Percentiles rank a stretch among this genome's conserved stretches.
phyloP scores from a whole-genome alignment of 2,888 invertebrate genomes.

The Cataglyphis albicans region DNA sequence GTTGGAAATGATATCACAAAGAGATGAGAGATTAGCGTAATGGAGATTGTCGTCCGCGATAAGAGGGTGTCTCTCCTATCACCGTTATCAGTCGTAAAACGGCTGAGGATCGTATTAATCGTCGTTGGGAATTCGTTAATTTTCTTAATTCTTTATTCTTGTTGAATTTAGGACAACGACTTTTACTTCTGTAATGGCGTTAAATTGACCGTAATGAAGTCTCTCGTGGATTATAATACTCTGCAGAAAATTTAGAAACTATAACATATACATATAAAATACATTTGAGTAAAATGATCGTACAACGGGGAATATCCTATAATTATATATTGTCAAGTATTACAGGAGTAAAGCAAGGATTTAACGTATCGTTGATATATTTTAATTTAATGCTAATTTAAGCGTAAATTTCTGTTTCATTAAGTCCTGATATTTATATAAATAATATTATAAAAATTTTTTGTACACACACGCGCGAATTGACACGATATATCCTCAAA shows the following conservation, averaged over 20 bases:
- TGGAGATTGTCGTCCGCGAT: constrained; percentile 71
- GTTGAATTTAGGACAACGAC: neutral
- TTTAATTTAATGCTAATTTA: neutral
- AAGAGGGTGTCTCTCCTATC: constrained; percentile 26
- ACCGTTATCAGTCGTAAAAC: neutral
- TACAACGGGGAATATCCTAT: neutral
- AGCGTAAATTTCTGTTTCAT: neutral
- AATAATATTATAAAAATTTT: neutral
- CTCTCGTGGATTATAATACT: neutral
- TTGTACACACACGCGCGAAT: neutral
- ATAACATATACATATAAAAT: too few relatives aligned
- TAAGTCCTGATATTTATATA: neutral
- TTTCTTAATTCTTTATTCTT: neutral
- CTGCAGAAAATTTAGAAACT: neutral
- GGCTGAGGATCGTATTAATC: constrained; percentile 25
- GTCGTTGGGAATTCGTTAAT: constrained; percentile 5
- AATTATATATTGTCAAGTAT: constrained; percentile 31
- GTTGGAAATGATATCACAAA: constrained; percentile 28
- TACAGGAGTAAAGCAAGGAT: neutral
- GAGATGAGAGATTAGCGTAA: constrained; percentile 36
- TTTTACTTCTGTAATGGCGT: neutral
- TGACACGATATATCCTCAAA: neutral
- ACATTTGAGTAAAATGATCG: neutral
- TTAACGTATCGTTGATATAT: neutral
- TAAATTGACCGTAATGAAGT: neutral